Evolutionary conservation across 1,140 invertebrate genomes (phyloP).

Genomic region (Lepidostoma basale): DNA sequence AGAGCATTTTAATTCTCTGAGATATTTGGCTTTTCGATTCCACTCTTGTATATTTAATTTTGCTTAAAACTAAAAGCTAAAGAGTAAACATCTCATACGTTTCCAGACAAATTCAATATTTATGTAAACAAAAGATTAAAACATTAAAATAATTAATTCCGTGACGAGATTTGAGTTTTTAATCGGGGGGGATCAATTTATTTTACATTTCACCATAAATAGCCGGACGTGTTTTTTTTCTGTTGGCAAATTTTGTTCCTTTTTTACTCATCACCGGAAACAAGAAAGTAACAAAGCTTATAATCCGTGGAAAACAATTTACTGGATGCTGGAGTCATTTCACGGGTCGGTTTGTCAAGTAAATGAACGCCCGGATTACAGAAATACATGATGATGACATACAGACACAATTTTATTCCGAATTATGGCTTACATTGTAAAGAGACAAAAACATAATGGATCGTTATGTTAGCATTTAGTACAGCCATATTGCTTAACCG

Average conservation of each 20-base stretch:
- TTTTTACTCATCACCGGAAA: conserved; percentile 1
- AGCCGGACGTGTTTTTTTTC: background rate
- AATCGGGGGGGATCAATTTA: too few species aligned
- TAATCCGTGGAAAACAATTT: conserved; percentile 20
- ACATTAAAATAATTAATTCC: too few species aligned
- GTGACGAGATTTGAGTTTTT: too few species aligned
- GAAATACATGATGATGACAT: background rate
- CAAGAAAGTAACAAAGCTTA: conserved; percentile 16
- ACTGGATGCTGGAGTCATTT: conserved; percentile 9
- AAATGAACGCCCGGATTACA: conserved; percentile 7
- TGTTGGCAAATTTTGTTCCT: background rate
- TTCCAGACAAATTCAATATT: background rate
- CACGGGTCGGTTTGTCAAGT: conserved; percentile 16
- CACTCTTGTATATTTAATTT: too few species aligned
- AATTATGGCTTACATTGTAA: conserved; percentile 6
- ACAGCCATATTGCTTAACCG: background rate
- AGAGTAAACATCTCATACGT: background rate
- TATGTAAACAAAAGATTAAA: too few species aligned
- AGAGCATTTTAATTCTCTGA: too few species aligned
- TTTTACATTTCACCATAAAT: background rate
- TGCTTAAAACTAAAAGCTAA: background rate
- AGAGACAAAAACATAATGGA: background rate
- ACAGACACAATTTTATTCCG: background rate
- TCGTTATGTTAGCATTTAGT: background rate
- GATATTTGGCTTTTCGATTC: too few species aligned